These are phyloP conservation scores for Metaphire vulgaris DNA, from an alignment of 1,140 invertebrate species.

Conservation along the genomic window DNA sequence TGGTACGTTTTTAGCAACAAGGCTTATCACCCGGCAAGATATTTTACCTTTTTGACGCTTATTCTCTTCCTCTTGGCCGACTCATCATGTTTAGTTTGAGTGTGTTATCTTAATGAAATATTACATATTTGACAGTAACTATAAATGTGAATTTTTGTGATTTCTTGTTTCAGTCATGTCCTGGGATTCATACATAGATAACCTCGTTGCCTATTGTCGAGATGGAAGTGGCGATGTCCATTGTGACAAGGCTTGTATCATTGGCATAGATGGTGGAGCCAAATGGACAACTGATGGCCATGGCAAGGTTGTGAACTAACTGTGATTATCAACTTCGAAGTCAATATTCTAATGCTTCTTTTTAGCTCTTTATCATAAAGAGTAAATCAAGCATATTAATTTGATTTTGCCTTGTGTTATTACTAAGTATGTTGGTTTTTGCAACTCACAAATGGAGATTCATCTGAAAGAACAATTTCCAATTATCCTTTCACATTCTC, in stretches of 20 bases:
- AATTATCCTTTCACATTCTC: too few relatives aligned
- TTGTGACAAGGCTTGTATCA: slow-evolving; percentile 23
- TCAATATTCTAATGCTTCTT: not conserved
- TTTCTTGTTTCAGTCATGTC: not conserved
- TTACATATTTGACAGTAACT: too few relatives aligned
- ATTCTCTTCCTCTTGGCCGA: not conserved
- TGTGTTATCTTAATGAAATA: too few relatives aligned
- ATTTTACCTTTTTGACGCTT: too few relatives aligned
- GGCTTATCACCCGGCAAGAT: too few relatives aligned
- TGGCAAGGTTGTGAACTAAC: slow-evolving; percentile 2
- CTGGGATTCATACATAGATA: slow-evolving; percentile 26
- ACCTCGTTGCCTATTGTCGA: not conserved
- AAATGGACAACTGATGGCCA: slow-evolving; percentile 20
- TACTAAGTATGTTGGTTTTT: not conserved
- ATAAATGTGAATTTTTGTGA: not conserved
- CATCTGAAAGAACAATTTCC: too few relatives aligned
- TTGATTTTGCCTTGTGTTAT: not conserved
- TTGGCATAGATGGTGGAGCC: slow-evolving; percentile 14
- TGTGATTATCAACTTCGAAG: not conserved
- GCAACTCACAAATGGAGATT: too few relatives aligned
- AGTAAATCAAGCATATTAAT: not conserved
- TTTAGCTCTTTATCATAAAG: not conserved
- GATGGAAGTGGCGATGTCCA: slow-evolving; percentile 12
- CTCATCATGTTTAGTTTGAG: too few relatives aligned
- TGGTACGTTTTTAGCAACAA: too few relatives aligned